Percentiles rank a stretch among this genome's conserved stretches.
Evolutionary conservation across 2,888 invertebrate genomes (phyloP).

Genomic region (Lamellibrachia satsuma): DNA sequence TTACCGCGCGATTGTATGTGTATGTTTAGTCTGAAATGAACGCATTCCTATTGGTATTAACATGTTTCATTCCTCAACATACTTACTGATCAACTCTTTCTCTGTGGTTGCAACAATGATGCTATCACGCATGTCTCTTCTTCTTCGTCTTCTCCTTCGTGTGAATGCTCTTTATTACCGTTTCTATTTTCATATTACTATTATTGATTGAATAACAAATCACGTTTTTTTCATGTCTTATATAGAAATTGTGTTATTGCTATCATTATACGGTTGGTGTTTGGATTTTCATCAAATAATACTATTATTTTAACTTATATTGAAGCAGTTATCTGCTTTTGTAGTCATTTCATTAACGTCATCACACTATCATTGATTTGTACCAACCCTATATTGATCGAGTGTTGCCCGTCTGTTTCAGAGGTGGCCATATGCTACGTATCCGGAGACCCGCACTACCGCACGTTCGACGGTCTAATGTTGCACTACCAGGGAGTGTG

Average conservation of each 20-base stretch:
- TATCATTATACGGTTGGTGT: too few species aligned
- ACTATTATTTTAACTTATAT: neutral
- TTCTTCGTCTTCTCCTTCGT: neutral
- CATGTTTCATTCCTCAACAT: neutral
- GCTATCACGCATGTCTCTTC: neutral
- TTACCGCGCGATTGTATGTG: too few species aligned
- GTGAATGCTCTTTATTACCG: too few species aligned
- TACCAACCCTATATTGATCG: neutral
- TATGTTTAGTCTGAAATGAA: too few species aligned
- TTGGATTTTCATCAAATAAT: too few species aligned
- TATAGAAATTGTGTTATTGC: too few species aligned
- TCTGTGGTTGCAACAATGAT: neutral
- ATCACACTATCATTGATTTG: neutral
- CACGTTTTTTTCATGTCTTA: too few species aligned
- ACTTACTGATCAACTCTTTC: neutral
- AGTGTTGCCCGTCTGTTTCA: neutral
- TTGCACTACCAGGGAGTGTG: constrained; percentile 24
- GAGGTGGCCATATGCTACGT: constrained; percentile 25
- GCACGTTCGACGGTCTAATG: constrained; percentile 21
- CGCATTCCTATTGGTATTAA: too few species aligned
- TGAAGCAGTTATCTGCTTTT: neutral
- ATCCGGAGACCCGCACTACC: constrained; percentile 24
- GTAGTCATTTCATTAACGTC: neutral
- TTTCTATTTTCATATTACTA: too few species aligned
- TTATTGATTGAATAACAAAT: too few species aligned